Conservation (phyloP, 2,888 invertebrate species). For the Cerceris rybyensis region DNA sequence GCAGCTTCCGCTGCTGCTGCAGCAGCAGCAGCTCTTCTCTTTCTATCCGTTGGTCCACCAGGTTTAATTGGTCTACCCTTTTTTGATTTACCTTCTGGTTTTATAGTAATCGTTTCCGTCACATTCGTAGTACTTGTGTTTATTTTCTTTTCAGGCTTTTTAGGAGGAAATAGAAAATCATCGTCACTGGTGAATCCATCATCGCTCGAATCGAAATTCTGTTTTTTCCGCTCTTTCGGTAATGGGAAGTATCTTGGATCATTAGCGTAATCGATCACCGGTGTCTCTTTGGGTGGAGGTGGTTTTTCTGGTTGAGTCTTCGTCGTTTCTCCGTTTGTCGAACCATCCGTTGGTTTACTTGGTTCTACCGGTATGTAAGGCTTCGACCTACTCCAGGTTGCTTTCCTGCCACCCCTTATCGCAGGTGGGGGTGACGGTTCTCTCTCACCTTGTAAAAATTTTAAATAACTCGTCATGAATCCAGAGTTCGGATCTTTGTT, state of each 20-base stretch:
- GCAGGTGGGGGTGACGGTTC: slow-evolving; percentile 91
- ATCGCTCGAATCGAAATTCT: slow-evolving; percentile 87
- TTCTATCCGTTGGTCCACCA: slow-evolving; percentile 80
- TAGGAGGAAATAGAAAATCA: slow-evolving; percentile 79
- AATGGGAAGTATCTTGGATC: slow-evolving; percentile 89
- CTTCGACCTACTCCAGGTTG: slow-evolving; percentile 85
- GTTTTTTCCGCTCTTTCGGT: slow-evolving; percentile 88
- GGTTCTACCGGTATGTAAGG: slow-evolving; percentile 72
- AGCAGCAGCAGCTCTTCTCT: slow-evolving; percentile 81
- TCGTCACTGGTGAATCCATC: slow-evolving; percentile 85
- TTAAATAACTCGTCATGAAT: slow-evolving; percentile 94
- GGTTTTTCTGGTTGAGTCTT: slow-evolving; percentile 62
- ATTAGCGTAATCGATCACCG: slow-evolving; percentile 83
- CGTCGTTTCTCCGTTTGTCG: slow-evolving; percentile 65
- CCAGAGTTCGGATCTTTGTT: slow-evolving; percentile 86
- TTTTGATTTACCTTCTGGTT: slow-evolving; percentile 74
- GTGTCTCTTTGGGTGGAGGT: slow-evolving; percentile 81
- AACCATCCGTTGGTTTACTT: slow-evolving; percentile 61
- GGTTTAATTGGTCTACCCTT: slow-evolving; percentile 82
- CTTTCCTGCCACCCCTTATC: slow-evolving; percentile 86
- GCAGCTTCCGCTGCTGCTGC: slow-evolving; percentile 74
- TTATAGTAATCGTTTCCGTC: slow-evolving; percentile 40
- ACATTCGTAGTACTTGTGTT: slow-evolving; percentile 53
- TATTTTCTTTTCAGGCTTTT: slow-evolving; percentile 73
- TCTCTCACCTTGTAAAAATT: slow-evolving; percentile 92